Conservation (phyloP, 2,113 vertebrate genomes). For the Zapornia atra region DNA sequence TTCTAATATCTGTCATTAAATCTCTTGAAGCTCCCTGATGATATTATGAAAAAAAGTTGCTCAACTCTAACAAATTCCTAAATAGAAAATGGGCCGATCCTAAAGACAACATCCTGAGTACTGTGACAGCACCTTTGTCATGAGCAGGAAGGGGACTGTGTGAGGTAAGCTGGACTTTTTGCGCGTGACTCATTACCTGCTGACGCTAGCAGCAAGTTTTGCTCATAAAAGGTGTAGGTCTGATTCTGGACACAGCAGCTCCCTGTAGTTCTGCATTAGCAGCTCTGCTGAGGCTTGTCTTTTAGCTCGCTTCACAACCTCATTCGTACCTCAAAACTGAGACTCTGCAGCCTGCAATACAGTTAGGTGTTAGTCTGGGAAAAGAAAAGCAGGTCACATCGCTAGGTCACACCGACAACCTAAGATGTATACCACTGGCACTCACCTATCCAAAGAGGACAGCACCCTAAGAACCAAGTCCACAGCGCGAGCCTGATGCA, state of each 20-base stretch:
- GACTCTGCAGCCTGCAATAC: background rate
- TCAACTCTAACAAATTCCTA: background rate
- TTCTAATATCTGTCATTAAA: background rate
- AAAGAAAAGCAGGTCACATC: background rate
- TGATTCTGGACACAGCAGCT: fast-evolving
- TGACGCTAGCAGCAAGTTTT: background rate
- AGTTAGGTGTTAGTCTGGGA: background rate
- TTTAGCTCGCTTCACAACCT: background rate
- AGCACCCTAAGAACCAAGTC: background rate
- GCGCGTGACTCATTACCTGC: background rate
- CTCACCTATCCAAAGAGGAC: background rate
- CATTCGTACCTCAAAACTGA: background rate
- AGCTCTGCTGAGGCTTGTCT: background rate
- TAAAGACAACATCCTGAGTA: fast-evolving
- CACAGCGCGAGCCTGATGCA: background rate
- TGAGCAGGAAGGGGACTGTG: background rate
- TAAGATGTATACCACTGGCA: background rate
- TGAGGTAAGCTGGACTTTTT: background rate
- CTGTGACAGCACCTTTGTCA: background rate
- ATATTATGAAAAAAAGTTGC: background rate
- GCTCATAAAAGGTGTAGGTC: background rate
- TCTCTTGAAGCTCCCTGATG: background rate
- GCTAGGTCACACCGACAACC: background rate
- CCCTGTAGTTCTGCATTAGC: background rate
- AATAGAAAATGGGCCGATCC: background rate